Conservation (phyloP, 1,140 invertebrate species). For the Arion vulgaris region DNA sequence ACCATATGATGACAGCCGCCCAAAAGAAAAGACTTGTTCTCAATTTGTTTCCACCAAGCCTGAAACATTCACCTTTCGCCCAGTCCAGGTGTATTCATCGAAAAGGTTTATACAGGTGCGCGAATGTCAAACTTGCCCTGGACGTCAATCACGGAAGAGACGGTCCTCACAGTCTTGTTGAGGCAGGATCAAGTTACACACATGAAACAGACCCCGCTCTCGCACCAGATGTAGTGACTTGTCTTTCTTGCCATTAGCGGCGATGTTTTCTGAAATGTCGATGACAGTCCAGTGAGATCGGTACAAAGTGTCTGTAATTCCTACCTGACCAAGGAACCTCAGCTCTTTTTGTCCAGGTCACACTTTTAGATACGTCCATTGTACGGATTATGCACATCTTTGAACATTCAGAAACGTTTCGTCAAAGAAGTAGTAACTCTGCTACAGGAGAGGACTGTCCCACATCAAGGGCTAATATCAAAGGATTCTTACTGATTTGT, state of each 20-base stretch:
- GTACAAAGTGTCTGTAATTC: neutral
- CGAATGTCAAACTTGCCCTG: neutral
- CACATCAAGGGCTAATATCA: neutral
- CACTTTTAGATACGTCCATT: neutral
- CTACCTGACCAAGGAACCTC: neutral
- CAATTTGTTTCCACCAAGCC: neutral
- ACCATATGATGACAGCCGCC: neutral
- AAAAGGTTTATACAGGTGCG: neutral
- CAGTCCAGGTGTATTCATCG: conserved; percentile 8
- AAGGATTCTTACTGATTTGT: neutral
- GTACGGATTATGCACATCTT: neutral
- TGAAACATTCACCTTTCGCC: neutral
- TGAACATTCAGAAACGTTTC: neutral
- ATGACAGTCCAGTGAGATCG: conserved; percentile 9
- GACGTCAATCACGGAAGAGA: neutral
- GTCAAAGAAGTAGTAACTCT: neutral
- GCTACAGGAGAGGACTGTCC: neutral
- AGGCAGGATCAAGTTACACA: neutral
- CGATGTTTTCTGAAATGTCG: neutral
- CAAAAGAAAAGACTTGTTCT: neutral
- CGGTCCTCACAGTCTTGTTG: neutral
- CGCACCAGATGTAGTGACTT: conserved; percentile 14
- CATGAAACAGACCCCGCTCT: conserved; percentile 12
- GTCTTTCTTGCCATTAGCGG: conserved; percentile 4
- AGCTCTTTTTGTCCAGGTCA: neutral